Evolutionary conservation across 1,140 invertebrate species (phyloP), one percentile per base, ranked within the genome.

Genomic region (Drosophila rhopaloa): DNA sequence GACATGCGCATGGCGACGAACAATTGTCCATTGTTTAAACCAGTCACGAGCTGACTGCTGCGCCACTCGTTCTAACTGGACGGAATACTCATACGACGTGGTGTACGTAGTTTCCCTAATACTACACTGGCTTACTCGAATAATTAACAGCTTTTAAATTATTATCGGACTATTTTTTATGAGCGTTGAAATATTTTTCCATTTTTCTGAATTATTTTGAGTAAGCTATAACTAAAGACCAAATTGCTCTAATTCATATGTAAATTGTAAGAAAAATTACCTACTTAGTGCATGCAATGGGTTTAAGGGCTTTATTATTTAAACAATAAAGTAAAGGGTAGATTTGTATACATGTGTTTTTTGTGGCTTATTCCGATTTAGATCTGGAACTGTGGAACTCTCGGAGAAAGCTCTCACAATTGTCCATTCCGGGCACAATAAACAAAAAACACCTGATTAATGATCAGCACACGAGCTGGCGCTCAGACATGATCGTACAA

Each of bases 1-100:
- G 82, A 88, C 83, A 76, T 76, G 79, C 63, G 57, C 24, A 56
- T 62, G 43, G 35, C 51, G n/a, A 11, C 9, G 29, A 75, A 41
- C 44, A 63, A 46, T 56, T 57, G 67, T 50, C 51, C 35, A 74
- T 82, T 66, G 40, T 43, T 51, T 46, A 83, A 63, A 44, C 81
- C 56, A 55, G 81, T 83, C 81, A 83, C 81, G 81, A 81, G 80
- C 67, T 81, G 24, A 40, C 38, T 37, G 72, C 65, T 75, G 56
- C 57, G 71, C 44, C 37, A 65, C 59, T 38, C 35, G 43, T 74
- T 75, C 58, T 73, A 55, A 38, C 16, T 35, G 41, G 32, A 7
- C 14, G 38, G 40, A 72, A 53, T 54, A 53, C 51, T 47, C 63
- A 68, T 56, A 48, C 50, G 62, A 50, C 66, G 13, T 47, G 65